Base-by-base conservation (phyloP, 2,888 invertebrate genomes). In the Drosophila borborema region DNA sequence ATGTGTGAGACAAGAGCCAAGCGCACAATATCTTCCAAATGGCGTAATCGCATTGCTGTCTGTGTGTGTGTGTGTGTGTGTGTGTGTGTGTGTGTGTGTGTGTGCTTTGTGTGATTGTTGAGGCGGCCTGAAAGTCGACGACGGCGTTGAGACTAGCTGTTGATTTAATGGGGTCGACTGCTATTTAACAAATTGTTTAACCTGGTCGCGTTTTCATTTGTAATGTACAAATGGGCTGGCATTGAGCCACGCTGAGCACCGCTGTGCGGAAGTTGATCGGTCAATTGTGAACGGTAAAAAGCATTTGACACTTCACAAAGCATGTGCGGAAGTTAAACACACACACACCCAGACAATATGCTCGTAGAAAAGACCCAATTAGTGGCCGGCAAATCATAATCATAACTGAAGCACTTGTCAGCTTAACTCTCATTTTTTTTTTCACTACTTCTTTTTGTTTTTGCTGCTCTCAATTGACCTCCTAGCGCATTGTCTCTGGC, bases 121-220 rank as follows among this genome's bases (percentile, higher is more conserved):
- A 65, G 76, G 65, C 75, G 76, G 72, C 71, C 63, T 71, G 53
- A 77, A 73, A 77, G 68, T 18, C 55, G 20, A 20, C 20, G 20
- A 2, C 20, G 49, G 53, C 53, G 65, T 58, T 64, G 61, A 78
- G 60, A 54, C 40, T 77, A 67, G 67, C 61, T 76, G 76, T 76
- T 75, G 74, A 74, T 49, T 74, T 74, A 74, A 74, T 59, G 43
- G 45, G 48, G 60, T 60, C 60, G 60, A 18, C 56, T 38, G 49
- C 54, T 12, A 63, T 76, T 79, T 79, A 86, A 80, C 79, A 81
- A 85, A 85, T 83, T 83, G 72, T 62, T 86, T 88, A 83, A 88
- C 65, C 81, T 63, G 86, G 54, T 74, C 79, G 84, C 79, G 60
- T 86, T 84, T 51, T 43, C 72, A 86, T 86, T 84, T 79, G 79